phyloP scores from a whole-genome alignment of 2,888 invertebrate species.

The Caenorhabditis zanzibari region DNA sequence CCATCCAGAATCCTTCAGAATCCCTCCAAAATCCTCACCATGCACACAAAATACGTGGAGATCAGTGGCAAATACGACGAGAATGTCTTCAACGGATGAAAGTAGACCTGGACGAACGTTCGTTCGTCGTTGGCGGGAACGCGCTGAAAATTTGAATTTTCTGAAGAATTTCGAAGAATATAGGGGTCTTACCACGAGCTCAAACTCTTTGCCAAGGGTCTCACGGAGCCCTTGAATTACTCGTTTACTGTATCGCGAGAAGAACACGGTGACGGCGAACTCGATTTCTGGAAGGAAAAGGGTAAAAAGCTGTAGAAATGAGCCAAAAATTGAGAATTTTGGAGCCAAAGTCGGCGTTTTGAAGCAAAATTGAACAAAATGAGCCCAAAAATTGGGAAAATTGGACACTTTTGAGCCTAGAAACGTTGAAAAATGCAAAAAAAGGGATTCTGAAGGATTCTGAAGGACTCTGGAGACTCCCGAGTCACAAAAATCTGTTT shows the following conservation, averaged over 20 bases:
- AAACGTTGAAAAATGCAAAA: no score
- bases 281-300: constrained; percentile 79
- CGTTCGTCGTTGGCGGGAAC: constrained; percentile 74
- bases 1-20: not conserved
- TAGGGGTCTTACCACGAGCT: constrained; percentile 38
- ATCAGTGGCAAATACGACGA: constrained; percentile 78
- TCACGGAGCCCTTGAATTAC: constrained; percentile 28
- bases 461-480: no score
- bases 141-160: constrained; percentile 58
- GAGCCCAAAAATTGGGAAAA: no score
- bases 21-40: constrained; percentile 46
- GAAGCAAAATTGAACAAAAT: no score
- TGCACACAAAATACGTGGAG: constrained; percentile 75
- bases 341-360: no score
- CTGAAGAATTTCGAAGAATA: no score
- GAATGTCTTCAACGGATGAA: constrained; percentile 79
- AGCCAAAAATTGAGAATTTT: no score
- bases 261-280: constrained; percentile 75
- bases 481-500: no score
- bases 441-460: no score
- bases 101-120: constrained; percentile 80
- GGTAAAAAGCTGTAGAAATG: no score
- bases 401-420: no score
- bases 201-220: constrained; percentile 31
- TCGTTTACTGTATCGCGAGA: constrained; percentile 65